Base-by-base conservation (phyloP, 2,113 vertebrate species). In the Alouatta palliata region DNA sequence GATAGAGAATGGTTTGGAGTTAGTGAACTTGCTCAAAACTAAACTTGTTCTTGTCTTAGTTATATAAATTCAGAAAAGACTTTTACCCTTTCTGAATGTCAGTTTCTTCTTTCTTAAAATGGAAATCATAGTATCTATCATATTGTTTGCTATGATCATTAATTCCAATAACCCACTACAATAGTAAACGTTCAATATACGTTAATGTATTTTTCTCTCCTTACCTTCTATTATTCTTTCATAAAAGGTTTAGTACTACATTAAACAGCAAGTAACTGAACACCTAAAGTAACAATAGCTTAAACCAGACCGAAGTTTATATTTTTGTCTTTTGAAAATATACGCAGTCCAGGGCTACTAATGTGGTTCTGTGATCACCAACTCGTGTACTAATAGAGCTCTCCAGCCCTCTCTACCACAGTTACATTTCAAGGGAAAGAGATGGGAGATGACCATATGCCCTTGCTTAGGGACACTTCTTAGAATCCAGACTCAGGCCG, bases 401-500 rank as follows among this genome's bases (percentile, higher is more conserved):
- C 27, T 73, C 32, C 8, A n/a, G 1, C 2, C 82, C 19, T 61
- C 1, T 23, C 54, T 4, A 14, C 21, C 13, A 17, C 13, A 47
- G 13, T 75, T 87, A 32, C 17, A 82, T 27, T 77, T 35, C 47
- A 81, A 37, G 7, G n/a, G 6, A 40, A 20, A 14, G 8, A 5
- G 4, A 8, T n/a, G 4, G 19, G 2, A 7, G 25, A 7, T 5
- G 32, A 35, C 7, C 23, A 5, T 5, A 6, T 2, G 35, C 9
- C 37, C 64, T 86, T 8, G 25, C 6, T 66, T 5, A 43, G 19
- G 2, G 32, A 58, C 3, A 25, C 11, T 49, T 5, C 6, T 37
- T 23, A 49, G 64, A 54, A 32, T 79, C 3, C 2, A 54, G 12
- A 75, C 8, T 56, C 56, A 58, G 23, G n/a, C n/a, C n/a, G n/a